phyloP scores from a whole-genome alignment of 2,113 vertebrate species.

The Irena cyanogastra region DNA sequence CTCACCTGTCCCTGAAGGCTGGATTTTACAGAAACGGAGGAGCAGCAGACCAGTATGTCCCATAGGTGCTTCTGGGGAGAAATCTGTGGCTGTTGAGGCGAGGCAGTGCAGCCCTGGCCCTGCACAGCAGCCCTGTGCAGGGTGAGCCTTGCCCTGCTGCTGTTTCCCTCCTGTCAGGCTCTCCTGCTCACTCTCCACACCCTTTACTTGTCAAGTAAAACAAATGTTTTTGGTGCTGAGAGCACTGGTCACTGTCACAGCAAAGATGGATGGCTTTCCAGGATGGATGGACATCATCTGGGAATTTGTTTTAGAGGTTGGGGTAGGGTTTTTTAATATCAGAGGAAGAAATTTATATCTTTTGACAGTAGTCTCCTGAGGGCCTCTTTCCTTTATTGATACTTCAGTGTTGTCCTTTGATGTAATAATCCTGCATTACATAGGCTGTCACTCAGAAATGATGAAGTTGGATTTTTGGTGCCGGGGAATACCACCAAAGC shows the following conservation, averaged over 20 bases:
- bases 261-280: not conserved
- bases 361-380: slow-evolving; percentile 18
- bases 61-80: not conserved
- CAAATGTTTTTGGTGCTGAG: not conserved
- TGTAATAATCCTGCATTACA: slow-evolving; percentile 29
- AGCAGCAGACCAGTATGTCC: not conserved
- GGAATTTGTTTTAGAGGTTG: not conserved
- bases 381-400: slow-evolving; percentile 25
- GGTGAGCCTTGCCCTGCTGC: not conserved
- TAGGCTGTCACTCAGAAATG: slow-evolving; percentile 21
- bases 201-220: not conserved
- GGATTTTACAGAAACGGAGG: not conserved
- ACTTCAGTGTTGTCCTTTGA: not conserved
- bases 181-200: not conserved
- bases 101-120: not conserved
- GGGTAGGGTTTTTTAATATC: not conserved
- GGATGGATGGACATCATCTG: not conserved
- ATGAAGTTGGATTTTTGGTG: not conserved
- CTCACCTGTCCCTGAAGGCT: not conserved
- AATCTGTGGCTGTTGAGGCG: not conserved
- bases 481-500: not conserved
- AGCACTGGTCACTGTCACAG: not conserved
- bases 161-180: not conserved
- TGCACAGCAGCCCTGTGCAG: fast-evolving
- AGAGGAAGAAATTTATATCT: slow-evolving; percentile 21